Conservation (phyloP, 2,113 vertebrate genomes). For the Calonectris borealis region DNA sequence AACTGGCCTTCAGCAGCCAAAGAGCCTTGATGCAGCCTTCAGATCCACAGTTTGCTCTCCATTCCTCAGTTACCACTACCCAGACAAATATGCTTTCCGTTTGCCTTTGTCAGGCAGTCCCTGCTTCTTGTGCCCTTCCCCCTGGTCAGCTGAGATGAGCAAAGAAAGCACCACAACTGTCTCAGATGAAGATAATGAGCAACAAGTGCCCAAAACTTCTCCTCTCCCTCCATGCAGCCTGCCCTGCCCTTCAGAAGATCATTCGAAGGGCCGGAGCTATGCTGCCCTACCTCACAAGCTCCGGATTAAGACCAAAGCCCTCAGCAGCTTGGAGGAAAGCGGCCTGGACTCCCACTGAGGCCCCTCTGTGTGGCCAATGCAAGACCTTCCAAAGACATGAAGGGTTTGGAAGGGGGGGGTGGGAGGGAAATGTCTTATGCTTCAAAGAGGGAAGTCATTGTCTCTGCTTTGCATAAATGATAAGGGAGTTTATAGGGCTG, state of each 20-base stretch:
- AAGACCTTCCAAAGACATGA: background rate
- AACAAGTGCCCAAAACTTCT: conserved; percentile 65
- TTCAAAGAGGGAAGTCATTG: background rate
- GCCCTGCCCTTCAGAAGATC: background rate
- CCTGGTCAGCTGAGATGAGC: background rate
- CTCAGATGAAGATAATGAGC: conserved; percentile 72
- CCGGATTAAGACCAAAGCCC: conserved; percentile 72
- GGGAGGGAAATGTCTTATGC: background rate
- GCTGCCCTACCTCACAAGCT: conserved; percentile 78
- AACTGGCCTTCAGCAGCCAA: background rate
- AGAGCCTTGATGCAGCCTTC: conserved; percentile 40
- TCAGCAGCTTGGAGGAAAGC: background rate
- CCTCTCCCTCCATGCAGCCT: background rate
- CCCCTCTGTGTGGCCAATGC: background rate
- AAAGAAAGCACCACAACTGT: background rate
- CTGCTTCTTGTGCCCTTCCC: conserved; percentile 44
- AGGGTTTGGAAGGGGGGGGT: background rate
- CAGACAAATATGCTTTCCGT: conserved; percentile 30
- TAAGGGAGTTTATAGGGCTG: background rate
- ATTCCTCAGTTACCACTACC: conserved; percentile 57
- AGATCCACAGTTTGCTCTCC: conserved; percentile 55
- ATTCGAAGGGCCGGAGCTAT: background rate
- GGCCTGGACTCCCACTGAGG: background rate
- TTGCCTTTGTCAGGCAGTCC: conserved; percentile 37
- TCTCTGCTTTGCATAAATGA: background rate